Evolutionary conservation across 2,113 vertebrate species (phyloP), one percentile per base, ranked within the genome.

Genomic region (Rhinogobius similis): DNA sequence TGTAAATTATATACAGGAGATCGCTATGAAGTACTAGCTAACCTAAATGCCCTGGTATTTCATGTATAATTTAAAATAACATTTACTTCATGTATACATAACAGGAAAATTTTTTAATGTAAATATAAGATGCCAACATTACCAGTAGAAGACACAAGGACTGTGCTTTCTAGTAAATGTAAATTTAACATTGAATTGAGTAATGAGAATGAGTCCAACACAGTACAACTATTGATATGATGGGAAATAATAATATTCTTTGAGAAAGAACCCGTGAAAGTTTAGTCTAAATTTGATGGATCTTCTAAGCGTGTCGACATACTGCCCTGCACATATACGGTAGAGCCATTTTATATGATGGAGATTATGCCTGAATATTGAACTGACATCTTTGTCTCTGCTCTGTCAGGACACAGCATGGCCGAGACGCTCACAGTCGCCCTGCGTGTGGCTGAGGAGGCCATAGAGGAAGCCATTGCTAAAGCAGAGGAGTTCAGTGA

Each of bases 361-460:
- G 4, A 14, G 58, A 4, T 9, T 38, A 10, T n/a, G 29, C 5
- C 2, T 11, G 27, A 59, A n/a, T 36, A 36, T 10, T 36, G 58
- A 36, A 29, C 20, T 61, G 1, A 29, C 16, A 32, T 75, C 59
- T 62, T 18, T 6, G 16, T 72, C 10, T 84, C 39, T 78, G 36
- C 73, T 2, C 4, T 61, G 39, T 11, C 68, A 94, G 97, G 96
- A 86, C 95, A 96, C 88, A 97, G 95, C 86, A 95, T 98, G 95
- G 95, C 96, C 91, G 97, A 98, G 86, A 97, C 97, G 0, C 90
- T 98, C 91, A 95, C 96, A 65, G 96, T 98, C 4, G 97, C 97
- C 65, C 90, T 98, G 43, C 95, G 95, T 20, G 97, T 98, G 77
- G 97, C 97, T 76, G 97, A 98, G 76, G 97, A 99, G 84, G 96